Base-by-base conservation (phyloP, 2,797 vertebrate genomes). In the Momotus momota region DNA sequence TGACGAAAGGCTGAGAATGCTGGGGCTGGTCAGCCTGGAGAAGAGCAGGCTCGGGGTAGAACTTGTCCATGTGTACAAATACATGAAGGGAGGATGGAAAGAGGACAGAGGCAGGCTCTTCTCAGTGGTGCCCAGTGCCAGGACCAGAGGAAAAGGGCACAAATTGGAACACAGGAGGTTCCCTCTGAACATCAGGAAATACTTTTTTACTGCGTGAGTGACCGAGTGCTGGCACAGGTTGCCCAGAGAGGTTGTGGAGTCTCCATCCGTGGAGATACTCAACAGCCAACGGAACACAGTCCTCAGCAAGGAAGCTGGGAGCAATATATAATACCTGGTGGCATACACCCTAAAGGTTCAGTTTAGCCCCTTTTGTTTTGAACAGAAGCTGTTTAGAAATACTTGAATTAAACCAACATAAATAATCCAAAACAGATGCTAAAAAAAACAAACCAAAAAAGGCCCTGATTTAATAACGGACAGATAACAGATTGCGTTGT, bases 401-500 rank as follows among this genome's bases (percentile, higher is more conserved):
- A 79, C 0, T 0, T 48, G 15, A 64, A 66, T 90, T 86, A 86
- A 92, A 71, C 80, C 45, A 1, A 77, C 33, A 81, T 38, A 64
- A 92, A 46, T 38, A 78, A 88, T 43, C 19, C 26, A 69, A 89
- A 91, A 49, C 35, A 88, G 77, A 88, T 81, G 66, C 45, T 52
- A 14, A 65, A 77, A 43, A 23, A 16, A 54, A 65, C 54, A 55
- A 23, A 14, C 2, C n/a, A 10, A n/a, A 61, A 58, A 23, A 38
- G 21, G 0, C 5, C 7, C 20, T 80, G 38, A 20, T 88, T 69
- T 73, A 84, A 60, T 88, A 86, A 93, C 25, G 3, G 26, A 22
- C 77, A 66, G 18, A 65, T 49, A 93, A 73, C 81, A 93, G 75
- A 88, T 69, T 94, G 40, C 40, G 14, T 65, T 86, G 52, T 62